These are phyloP conservation scores for Lasioglossum leucozonium DNA, from an alignment of 2,888 invertebrate genomes.

Conservation along the genomic window DNA sequence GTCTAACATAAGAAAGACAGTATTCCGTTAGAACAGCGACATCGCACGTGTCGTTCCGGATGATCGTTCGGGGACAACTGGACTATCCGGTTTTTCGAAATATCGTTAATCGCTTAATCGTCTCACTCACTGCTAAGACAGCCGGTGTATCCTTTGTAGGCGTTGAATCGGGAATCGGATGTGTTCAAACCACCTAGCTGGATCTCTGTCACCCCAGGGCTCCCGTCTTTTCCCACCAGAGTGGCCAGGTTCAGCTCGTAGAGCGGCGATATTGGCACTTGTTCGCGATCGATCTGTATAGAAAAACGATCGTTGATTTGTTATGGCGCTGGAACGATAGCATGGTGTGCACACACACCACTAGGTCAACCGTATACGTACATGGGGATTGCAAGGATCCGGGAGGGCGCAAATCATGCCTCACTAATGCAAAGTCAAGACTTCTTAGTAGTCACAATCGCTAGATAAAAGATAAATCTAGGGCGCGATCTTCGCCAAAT, in stretches of 20 bases:
- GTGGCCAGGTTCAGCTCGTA: constrained; percentile 88
- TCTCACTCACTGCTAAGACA: constrained; percentile 93
- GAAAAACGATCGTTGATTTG: not conserved
- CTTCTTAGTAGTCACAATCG: too few relatives aligned
- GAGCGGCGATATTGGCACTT: constrained; percentile 89
- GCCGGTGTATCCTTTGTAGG: constrained; percentile 94
- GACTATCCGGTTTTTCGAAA: constrained; percentile 1
- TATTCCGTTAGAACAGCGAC: constrained; percentile 50
- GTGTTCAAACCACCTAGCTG: constrained; percentile 95
- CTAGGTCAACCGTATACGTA: too few relatives aligned
- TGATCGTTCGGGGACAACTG: constrained; percentile 26
- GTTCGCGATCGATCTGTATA: constrained; percentile 90
- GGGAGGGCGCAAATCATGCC: too few relatives aligned
- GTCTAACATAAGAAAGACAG: constrained; percentile 61
- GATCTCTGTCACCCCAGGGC: constrained; percentile 90
- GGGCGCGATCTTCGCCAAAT: too few relatives aligned
- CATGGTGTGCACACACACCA: too few relatives aligned
- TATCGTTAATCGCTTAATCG: constrained; percentile 8
- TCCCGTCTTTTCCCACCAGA: constrained; percentile 85
- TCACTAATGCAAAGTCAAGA: too few relatives aligned
- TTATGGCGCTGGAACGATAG: too few relatives aligned
- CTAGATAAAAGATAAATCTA: too few relatives aligned
- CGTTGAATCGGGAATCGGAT: constrained; percentile 92
- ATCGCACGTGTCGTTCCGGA: constrained; percentile 28
- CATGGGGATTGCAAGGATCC: too few relatives aligned